Base-by-base conservation (phyloP, 2,113 vertebrate species). In the Pluvianellus socialis region DNA sequence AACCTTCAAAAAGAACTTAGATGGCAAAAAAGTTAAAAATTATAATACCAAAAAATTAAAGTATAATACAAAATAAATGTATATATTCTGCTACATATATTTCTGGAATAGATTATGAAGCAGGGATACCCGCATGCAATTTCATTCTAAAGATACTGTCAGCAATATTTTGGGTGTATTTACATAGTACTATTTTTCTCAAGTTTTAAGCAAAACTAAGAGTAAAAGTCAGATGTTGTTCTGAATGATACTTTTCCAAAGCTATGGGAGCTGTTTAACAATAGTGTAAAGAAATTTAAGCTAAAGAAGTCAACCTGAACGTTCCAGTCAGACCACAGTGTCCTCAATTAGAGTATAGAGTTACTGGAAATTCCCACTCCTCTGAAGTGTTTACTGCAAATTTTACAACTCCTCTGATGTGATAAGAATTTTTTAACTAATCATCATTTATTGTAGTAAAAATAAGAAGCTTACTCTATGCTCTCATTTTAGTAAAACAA, bases 81-180 rank as follows among this genome's bases (percentile, higher is more conserved):
- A 63, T 26, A 47, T 24, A 26, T 12, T 50, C 7, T 73, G 30
- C 6, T 7, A 23, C 28, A 44, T 28, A 11, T 24, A 53, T 75
- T 75, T 71, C 44, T 68, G 44, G 17, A 82, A 86, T 5, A 76
- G 15, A 12, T 40, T 49, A 75, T 23, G 50, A 68, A 86, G 18
- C 14, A 92, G 23, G 19, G 24, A 73, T 83, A 79, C 4, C 18
- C 71, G 12, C 2, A 7, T 0, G 0, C 0, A 2, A 55, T 74
- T 86, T 77, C 14, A 71, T 62, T 84, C 19, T 53, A 74, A 68
- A 79, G 14, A 67, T 30, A 79, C 7, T 23, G 22, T n/a, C 35
- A 68, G 38, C 9, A 66, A 35, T 63, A 85, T 38, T 79, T 84
- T 38, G 35, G 3, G 6, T 70, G 20, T 30, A 86, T 71, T 87